Base-by-base conservation (phyloP, 1,140 invertebrate genomes). In the Eubasilissa regina region DNA sequence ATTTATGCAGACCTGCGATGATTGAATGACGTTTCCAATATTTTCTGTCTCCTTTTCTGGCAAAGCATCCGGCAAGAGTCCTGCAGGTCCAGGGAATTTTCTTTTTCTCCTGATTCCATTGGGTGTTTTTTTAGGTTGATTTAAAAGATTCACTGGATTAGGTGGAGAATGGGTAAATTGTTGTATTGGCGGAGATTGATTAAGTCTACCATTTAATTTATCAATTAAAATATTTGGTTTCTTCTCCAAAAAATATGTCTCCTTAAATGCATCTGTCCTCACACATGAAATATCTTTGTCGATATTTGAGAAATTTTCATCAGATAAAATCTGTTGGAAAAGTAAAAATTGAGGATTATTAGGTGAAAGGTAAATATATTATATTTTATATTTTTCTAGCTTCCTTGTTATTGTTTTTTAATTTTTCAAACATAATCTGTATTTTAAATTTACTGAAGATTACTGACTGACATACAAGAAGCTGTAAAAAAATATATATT, bases 1-100 rank as follows among this genome's bases (percentile, higher is more conserved):
- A 72, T 15, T 66, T 43, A 74, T 64, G 4, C 73, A 35, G 25
- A 82, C 81, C 77, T 82, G 81, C 11, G 81, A 81, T 12, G 56
- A 76, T 76, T 58, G 51, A 51, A 81, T 73, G 6, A 25, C 21
- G 73, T 79, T 62, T 55, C 72, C 48, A 13, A 44, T 43, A 25
- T 74, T 75, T 15, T 55, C 44, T 43, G 35, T 12, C 62, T 25
- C 44, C 43, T 53, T 81, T 51, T 68, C 60, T 15, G 35, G 72
- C 11, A 21, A 43, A 48, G 45, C 51, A 74, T 82, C 78, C n/a
- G 75, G 75, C 25, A 82, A 56, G 17, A 82, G 51, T 12, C 81
- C 81, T 1, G 81, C 81, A 62, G 81, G 81, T 11, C 81, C 81
- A 12, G 81, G 81, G 78, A 82, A 82, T 72, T 82, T 82, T 75